Base-by-base conservation (phyloP, 1,140 invertebrate genomes). In the Eurosta solidaginis region DNA sequence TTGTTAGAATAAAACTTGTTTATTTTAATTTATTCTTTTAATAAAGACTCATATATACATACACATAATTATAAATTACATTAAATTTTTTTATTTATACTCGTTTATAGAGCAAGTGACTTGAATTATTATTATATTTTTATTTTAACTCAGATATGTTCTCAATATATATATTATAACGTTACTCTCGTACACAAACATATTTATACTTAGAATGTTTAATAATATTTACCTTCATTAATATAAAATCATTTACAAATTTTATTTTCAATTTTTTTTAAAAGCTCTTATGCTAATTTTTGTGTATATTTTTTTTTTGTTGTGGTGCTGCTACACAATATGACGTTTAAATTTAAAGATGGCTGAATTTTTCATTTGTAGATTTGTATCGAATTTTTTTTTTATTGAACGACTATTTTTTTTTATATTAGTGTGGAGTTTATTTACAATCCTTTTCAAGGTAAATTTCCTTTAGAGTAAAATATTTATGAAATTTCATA, bases 221-320 rank as follows among this genome's bases (percentile, higher is more conserved):
- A n/a, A n/a, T n/a, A n/a, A n/a, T n/a, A n/a, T n/a, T n/a, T n/a
- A n/a, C n/a, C n/a, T 20, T 42, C 59, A n/a, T 22, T 20, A 40
- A 29, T 68, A 68, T 68, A 68, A 68, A 68, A 68, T 68, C 59
- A 68, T 68, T 68, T 68, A 68, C 59, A 68, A 68, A 68, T 68
- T 42, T 6, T 36, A 40, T 7, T 68, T 68, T 68, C 20, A 68
- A 40, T 68, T 68, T 40, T 29, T 68, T 68, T 68, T 20, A 68
- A 68, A 68, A 68, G 59, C 59, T 29, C 59, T 36, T 68, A 68
- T 68, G 17, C n/a, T 40, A 40, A 68, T 9, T 40, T 68, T 68
- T 68, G 33, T 68, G 33, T n/a, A n/a, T n/a, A n/a, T n/a, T n/a
- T n/a, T n/a, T n/a, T n/a, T n/a, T n/a, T n/a, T n/a, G n/a, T n/a